Percentiles rank a stretch among this genome's conserved stretches.
These are phyloP conservation scores for Capreolus pygargus DNA, from an alignment of 2,113 vertebrate species.

Conservation along the genomic window DNA sequence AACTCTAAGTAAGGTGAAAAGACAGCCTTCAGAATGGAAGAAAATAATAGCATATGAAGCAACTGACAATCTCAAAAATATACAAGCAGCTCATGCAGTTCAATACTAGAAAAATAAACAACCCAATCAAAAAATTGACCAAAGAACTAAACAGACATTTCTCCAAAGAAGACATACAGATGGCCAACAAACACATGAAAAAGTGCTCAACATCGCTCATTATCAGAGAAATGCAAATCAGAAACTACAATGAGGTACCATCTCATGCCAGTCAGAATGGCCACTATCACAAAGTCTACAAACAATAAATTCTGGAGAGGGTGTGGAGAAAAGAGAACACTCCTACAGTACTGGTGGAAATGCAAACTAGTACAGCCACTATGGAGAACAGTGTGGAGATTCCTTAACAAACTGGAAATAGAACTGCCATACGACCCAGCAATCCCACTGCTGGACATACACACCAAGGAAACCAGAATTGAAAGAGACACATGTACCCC, in stretches of 20 bases:
- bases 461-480: background rate
- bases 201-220: background rate
- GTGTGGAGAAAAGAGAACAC: background rate
- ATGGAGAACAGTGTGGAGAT: background rate
- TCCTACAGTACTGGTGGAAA: background rate
- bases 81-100: background rate
- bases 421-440: background rate
- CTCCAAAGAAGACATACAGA: background rate
- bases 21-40: background rate
- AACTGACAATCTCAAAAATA: background rate
- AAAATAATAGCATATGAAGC: background rate
- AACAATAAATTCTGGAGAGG: background rate
- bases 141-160: background rate
- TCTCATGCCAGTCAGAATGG: background rate
- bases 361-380: background rate
- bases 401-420: background rate
- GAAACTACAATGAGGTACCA: background rate
- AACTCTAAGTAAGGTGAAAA: background rate
- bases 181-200: background rate
- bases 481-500: background rate
- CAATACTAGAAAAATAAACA: background rate
- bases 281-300: background rate
- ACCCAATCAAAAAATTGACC: background rate
- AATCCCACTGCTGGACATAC: background rate
- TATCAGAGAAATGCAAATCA: background rate